Evolutionary conservation across 2,113 vertebrate species (phyloP).

Genomic region (Toxotes jaculatrix): DNA sequence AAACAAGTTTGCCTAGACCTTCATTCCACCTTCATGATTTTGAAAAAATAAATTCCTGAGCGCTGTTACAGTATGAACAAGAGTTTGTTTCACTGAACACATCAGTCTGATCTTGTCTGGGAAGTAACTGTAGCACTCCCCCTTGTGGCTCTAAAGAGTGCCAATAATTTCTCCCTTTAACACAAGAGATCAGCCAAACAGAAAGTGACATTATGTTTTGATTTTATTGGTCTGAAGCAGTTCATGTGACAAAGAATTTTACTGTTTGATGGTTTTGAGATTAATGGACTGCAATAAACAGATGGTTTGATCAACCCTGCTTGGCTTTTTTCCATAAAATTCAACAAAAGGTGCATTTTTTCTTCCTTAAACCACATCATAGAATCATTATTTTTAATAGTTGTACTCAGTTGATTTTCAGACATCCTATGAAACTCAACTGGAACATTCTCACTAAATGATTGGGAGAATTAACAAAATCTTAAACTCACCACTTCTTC

Average conservation of each 20-base stretch:
- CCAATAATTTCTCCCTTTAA: neutral
- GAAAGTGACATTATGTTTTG: neutral
- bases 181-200: neutral
- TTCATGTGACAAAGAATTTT: slow-evolving; percentile 33
- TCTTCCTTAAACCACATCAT: neutral
- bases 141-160: slow-evolving; percentile 49
- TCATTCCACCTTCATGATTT: neutral
- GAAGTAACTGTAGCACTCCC: slow-evolving; percentile 46
- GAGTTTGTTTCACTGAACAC: neutral
- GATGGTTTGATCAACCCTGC: slow-evolving; percentile 60
- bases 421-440: too few relatives aligned
- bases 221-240: slow-evolving; percentile 62
- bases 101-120: neutral
- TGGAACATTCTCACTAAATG: too few relatives aligned
- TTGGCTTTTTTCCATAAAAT: slow-evolving; percentile 23
- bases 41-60: neutral
- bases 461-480: too few relatives aligned
- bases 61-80: neutral
- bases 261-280: slow-evolving; percentile 13
- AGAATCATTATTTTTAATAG: too few relatives aligned
- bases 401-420: too few relatives aligned
- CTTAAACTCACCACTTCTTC: too few relatives aligned
- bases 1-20: neutral
- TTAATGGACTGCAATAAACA: slow-evolving; percentile 10
- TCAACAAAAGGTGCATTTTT: slow-evolving; percentile 43